A percentile compares a stretch with the other conserved stretches of the same genome.
Conservation (phyloP, 2,888 invertebrate genomes). For the Neoascia interrupta region DNA sequence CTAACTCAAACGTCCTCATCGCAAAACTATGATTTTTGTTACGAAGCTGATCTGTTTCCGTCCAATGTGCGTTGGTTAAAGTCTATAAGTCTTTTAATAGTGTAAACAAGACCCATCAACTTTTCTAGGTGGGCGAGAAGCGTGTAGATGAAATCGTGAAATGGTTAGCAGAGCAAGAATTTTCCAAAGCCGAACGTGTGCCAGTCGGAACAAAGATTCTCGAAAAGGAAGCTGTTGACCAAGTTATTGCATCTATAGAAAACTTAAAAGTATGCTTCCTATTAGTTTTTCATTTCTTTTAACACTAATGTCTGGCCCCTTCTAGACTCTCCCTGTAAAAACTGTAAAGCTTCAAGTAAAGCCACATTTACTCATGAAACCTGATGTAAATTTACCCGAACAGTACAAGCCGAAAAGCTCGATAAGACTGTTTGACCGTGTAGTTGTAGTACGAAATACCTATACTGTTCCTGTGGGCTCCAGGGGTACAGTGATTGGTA, state of each 20-base stretch:
- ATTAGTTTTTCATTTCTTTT: background rate
- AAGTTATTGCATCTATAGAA: slow-evolving; percentile 78
- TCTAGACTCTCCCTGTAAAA: slow-evolving; percentile 78
- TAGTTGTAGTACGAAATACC: slow-evolving; percentile 88
- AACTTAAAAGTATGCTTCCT: slow-evolving; percentile 76
- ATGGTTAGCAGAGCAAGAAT: slow-evolving; percentile 88
- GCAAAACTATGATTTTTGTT: slow-evolving; percentile 82
- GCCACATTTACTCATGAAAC: slow-evolving; percentile 85
- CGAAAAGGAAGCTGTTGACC: slow-evolving; percentile 83
- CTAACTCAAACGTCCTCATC: slow-evolving; percentile 79
- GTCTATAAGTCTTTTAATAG: background rate
- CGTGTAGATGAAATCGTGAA: slow-evolving; percentile 80
- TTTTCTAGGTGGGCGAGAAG: slow-evolving; percentile 72
- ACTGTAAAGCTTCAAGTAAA: slow-evolving; percentile 87
- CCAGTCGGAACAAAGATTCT: slow-evolving; percentile 86
- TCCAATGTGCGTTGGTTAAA: slow-evolving; percentile 78
- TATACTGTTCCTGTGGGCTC: slow-evolving; percentile 89
- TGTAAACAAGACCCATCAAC: background rate
- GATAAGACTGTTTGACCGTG: slow-evolving; percentile 87
- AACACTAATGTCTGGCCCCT: too few species aligned
- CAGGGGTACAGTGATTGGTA: slow-evolving; percentile 91
- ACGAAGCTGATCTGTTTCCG: slow-evolving; percentile 85
- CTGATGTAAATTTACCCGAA: slow-evolving; percentile 81
- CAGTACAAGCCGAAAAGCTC: slow-evolving; percentile 72
- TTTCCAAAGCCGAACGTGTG: slow-evolving; percentile 82